Conservation (phyloP, 2,113 vertebrate genomes). For the Callorhinus ursinus region DNA sequence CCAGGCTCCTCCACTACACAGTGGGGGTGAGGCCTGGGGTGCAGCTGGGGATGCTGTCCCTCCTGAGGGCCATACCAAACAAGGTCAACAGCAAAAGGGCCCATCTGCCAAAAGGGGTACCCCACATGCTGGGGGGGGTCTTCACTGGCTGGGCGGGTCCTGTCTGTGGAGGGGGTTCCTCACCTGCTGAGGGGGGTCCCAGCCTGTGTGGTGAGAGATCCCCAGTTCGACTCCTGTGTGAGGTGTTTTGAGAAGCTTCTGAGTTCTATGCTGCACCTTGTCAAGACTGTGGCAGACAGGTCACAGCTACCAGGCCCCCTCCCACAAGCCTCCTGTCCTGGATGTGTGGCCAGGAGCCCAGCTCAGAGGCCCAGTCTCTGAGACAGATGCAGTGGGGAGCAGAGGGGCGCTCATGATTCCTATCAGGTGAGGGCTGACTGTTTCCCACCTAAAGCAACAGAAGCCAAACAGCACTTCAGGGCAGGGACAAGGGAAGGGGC, state of each 20-base stretch:
- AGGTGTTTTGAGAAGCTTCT: not conserved
- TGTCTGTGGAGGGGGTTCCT: too few relatives aligned
- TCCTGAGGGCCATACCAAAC: fast-evolving
- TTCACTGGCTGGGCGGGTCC: not conserved
- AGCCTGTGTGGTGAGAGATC: not conserved
- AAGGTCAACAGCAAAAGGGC: not conserved
- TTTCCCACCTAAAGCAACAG: too few relatives aligned
- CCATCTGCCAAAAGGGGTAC: not conserved
- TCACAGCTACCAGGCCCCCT: not conserved
- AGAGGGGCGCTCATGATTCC: fast-evolving
- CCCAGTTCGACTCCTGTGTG: fast-evolving
- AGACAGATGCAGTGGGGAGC: too few relatives aligned
- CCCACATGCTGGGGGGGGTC: not conserved
- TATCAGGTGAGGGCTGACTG: not conserved
- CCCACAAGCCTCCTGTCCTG: fast-evolving
- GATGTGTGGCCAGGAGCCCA: not conserved
- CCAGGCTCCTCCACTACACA: fast-evolving
- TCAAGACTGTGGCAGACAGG: not conserved
- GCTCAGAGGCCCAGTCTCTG: not conserved
- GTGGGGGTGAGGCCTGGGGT: not conserved
- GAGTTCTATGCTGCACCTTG: not conserved
- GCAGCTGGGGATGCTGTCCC: not conserved
- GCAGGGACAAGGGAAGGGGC: not conserved
- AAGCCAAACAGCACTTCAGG: not conserved
- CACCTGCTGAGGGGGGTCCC: too few relatives aligned